Evolutionary conservation across 1,140 invertebrate species (phyloP), one percentile per base, ranked within the genome.

Genomic region (Aethina tumida): DNA sequence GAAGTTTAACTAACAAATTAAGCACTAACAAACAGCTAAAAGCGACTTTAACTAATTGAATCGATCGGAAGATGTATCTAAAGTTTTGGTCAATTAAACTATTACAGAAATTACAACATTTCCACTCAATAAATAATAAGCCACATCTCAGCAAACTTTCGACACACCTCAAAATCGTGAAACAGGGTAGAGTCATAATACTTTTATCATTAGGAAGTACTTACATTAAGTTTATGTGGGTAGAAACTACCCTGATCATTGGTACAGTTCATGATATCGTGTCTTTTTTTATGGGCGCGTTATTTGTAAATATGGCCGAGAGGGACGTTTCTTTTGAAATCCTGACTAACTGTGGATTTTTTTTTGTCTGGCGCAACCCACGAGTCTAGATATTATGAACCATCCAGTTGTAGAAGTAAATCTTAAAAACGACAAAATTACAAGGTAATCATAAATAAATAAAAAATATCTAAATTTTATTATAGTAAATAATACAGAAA

Each of bases 401-500:
- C n/a, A n/a, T n/a, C n/a, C n/a, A n/a, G n/a, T n/a, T n/a, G n/a
- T n/a, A n/a, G n/a, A n/a, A n/a, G n/a, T n/a, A n/a, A n/a, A n/a
- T n/a, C n/a, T n/a, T n/a, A n/a, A n/a, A n/a, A n/a, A n/a, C n/a
- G 22, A 29, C 37, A 41, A 19, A 19, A 19, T 33, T 35, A 8
- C 7, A 15, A 44, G 19, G 30, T 24, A 45, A 43, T 20, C 36
- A 49, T 35, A 49, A 45, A 49, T 51, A 45, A 41, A 53, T 45
- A 40, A 48, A 37, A 43, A 30, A 38, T 34, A 25, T 41, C 36
- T 33, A 38, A 35, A 46, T 44, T 47, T 40, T 51, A 48, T 47
- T 41, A 55, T 50, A 48, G 45, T 47, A 35, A 50, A 53, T 56
- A 59, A 58, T 58, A 59, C 55, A 59, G 53, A 56, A 56, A 60